A percentile compares a stretch with the other conserved stretches of the same genome.
phyloP scores from a whole-genome alignment of 2,888 invertebrate genomes.

The Endomychus coccineus region DNA sequence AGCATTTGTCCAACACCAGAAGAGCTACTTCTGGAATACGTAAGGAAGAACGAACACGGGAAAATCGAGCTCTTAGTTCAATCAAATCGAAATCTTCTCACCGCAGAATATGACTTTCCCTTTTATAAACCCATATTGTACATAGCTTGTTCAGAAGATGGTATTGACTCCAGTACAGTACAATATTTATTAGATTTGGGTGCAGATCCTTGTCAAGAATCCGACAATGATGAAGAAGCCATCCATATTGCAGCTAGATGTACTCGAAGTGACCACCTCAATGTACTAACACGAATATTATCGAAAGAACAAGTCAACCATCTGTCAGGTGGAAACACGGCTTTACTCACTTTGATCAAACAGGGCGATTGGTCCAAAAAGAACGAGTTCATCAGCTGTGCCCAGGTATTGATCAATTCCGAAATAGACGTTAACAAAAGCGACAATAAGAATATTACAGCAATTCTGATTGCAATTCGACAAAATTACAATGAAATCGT shows the following conservation, averaged over 20 bases:
- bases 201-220: constrained; percentile 51
- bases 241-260: constrained; percentile 58
- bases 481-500: constrained; percentile 50
- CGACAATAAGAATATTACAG: constrained; percentile 27
- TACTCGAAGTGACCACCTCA: constrained; percentile 43
- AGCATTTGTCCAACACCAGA: constrained; percentile 36
- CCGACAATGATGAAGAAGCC: constrained; percentile 51
- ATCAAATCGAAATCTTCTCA: constrained; percentile 47
- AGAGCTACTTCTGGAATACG: constrained; percentile 45
- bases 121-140: constrained; percentile 47
- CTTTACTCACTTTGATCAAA: constrained; percentile 34
- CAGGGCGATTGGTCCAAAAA: constrained; percentile 40
- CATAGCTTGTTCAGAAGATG: constrained; percentile 50
- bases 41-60: constrained; percentile 47
- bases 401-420: constrained; percentile 26
- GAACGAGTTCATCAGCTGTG: constrained; percentile 29
- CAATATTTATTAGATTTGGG: constrained; percentile 52
- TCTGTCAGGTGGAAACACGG: constrained; percentile 31
- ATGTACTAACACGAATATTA: constrained; percentile 43
- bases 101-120: constrained; percentile 51
- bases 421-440: constrained; percentile 31
- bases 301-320: constrained; percentile 10
- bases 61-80: constrained; percentile 49
- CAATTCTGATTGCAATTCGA: constrained; percentile 56
- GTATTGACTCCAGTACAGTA: constrained; percentile 50